phyloP scores from a whole-genome alignment of 37 sponge, comb jelly and placozoan genomes.

The Tethya wilhelma region DNA sequence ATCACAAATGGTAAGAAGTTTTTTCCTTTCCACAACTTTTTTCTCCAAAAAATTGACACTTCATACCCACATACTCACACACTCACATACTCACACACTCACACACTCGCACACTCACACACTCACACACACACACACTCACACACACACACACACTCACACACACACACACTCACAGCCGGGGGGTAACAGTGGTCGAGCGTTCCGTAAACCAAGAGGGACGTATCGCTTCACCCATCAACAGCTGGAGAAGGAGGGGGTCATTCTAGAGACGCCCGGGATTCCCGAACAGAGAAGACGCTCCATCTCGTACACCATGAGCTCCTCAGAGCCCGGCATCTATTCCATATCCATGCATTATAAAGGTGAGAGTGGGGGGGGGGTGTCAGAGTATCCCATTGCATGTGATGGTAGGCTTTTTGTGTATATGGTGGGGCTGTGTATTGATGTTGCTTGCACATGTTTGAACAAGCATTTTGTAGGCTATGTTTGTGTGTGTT shows the following conservation, averaged over 20 bases:
- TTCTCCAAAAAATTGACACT: neutral
- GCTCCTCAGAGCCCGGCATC: constrained; percentile 68
- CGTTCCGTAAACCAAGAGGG: constrained; percentile 52
- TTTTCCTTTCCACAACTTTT: neutral
- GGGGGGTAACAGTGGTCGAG: constrained; percentile 22
- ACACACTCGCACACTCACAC: neutral
- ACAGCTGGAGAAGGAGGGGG: constrained; percentile 85
- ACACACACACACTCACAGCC: constrained; percentile 5
- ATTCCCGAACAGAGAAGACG: constrained; percentile 68
- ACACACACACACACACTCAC: neutral
- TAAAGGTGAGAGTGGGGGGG: constrained; percentile 11
- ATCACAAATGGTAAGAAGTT: constrained; percentile 73
- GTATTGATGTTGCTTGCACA: too few relatives aligned
- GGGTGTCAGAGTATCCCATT: too few relatives aligned
- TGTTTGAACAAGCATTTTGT: too few relatives aligned
- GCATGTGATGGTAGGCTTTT: too few relatives aligned
- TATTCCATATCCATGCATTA: constrained; percentile 56
- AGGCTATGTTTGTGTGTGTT: too few relatives aligned
- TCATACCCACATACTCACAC: neutral
- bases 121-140: neutral
- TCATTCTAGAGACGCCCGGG: constrained; percentile 80
- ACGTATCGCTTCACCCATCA: constrained; percentile 64
- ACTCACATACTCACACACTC: neutral
- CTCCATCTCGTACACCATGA: constrained; percentile 60
- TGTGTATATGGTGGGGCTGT: too few relatives aligned